Conservation (phyloP, 2,797 vertebrate species). For the Pipistrellus nathusii region DNA sequence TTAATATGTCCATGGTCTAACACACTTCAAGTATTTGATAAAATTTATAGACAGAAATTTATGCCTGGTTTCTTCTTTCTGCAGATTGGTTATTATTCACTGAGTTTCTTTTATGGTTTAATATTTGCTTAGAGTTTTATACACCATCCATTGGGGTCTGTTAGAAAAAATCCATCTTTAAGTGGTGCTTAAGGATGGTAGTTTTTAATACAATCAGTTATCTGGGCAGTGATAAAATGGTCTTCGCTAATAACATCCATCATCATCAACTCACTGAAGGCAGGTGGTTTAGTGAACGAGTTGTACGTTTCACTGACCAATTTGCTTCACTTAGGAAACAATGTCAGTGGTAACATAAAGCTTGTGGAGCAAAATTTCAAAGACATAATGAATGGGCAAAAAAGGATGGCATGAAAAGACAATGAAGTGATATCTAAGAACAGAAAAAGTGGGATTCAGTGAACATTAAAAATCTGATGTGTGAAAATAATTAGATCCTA, state of each 20-base stretch:
- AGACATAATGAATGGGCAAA: conserved; percentile 29
- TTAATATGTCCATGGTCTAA: conserved; percentile 31
- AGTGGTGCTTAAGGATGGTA: background rate
- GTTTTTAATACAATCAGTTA: background rate
- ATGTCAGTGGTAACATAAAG: background rate
- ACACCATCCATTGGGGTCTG: background rate
- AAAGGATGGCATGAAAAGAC: conserved; percentile 12
- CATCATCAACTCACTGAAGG: conserved; percentile 35
- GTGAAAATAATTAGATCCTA: background rate
- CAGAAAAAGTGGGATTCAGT: background rate
- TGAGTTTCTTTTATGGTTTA: conserved; percentile 26
- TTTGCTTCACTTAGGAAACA: conserved; percentile 54
- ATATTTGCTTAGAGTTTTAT: conserved; percentile 58
- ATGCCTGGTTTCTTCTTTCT: background rate
- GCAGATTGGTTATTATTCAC: background rate
- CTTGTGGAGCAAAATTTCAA: background rate
- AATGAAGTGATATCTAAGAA: background rate
- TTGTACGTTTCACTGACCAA: conserved; percentile 31
- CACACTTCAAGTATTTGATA: conserved; percentile 14
- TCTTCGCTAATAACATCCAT: background rate
- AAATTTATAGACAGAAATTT: conserved; percentile 40
- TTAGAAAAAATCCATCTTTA: conserved; percentile 40
- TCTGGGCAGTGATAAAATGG: conserved; percentile 46
- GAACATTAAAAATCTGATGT: background rate
- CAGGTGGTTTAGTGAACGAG: conserved; percentile 24